phyloP scores from a whole-genome alignment of 2,113 vertebrate species.

The Callaeas wilsoni region DNA sequence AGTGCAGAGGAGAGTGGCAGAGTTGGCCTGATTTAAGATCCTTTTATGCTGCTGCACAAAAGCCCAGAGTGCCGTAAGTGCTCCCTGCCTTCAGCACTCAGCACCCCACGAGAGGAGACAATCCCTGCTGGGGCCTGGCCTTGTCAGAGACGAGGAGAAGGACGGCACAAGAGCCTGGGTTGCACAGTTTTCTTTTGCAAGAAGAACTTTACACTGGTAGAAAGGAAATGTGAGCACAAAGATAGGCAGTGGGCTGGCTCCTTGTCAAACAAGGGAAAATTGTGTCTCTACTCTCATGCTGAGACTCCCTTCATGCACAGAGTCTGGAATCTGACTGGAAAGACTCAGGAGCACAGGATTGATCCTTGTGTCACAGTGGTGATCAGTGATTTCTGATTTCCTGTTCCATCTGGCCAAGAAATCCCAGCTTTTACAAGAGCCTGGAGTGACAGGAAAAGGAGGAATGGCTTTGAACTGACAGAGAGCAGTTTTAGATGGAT shows the following conservation, averaged over 20 bases:
- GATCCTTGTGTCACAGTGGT: neutral
- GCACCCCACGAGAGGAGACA: neutral
- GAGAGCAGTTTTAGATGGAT: neutral
- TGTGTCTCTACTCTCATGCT: neutral
- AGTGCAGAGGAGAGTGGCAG: neutral
- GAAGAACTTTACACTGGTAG: neutral
- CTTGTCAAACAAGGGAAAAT: neutral
- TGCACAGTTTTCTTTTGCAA: neutral
- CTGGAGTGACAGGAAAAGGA: neutral
- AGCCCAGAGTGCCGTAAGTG: neutral
- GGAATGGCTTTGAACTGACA: neutral
- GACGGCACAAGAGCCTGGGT: neutral
- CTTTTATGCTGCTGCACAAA: neutral
- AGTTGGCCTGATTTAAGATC: neutral
- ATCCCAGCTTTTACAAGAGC: neutral
- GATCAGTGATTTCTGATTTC: neutral
- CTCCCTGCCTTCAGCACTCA: neutral
- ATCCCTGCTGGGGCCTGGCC: neutral
- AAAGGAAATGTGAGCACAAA: neutral
- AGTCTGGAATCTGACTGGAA: neutral
- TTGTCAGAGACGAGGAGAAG: neutral
- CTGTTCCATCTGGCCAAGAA: neutral
- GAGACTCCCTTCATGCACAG: accelerated
- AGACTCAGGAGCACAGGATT: neutral
- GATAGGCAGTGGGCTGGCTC: neutral